Conservation (phyloP, 2,113 vertebrate genomes). For the Prunella fulvescens region DNA sequence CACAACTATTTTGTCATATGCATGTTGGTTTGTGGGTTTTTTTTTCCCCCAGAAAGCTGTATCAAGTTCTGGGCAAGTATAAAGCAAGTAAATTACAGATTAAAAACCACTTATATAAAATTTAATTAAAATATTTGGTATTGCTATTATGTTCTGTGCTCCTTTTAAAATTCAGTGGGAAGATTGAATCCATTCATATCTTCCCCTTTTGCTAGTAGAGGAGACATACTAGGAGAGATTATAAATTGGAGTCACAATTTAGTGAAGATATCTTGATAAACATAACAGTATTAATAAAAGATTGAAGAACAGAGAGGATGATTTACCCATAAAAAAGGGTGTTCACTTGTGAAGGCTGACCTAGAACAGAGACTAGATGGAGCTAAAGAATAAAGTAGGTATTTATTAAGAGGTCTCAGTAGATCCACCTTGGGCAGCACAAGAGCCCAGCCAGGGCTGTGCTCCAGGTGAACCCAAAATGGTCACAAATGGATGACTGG, state of each 20-base stretch:
- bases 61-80: neutral
- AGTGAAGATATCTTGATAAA: neutral
- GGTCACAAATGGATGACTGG: neutral
- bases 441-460: neutral
- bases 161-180: neutral
- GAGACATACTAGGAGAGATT: neutral
- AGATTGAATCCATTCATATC: neutral
- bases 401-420: neutral
- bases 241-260: neutral
- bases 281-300: neutral
- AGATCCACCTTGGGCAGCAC: neutral
- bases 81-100: neutral
- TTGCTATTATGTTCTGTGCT: neutral
- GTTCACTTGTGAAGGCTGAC: neutral
- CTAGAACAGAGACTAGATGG: neutral
- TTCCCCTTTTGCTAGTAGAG: fast-evolving
- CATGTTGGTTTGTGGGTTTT: neutral
- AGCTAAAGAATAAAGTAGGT: neutral
- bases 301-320: neutral
- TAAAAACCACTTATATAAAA: neutral
- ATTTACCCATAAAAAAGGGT: neutral
- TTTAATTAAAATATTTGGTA: neutral
- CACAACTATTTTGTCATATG: neutral
- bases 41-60: neutral
- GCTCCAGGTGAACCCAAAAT: neutral